Evolutionary conservation across 30 jellyfish, hydroid and myxozoan species (phyloP).

Genomic region (Cassiopea andromeda): DNA sequence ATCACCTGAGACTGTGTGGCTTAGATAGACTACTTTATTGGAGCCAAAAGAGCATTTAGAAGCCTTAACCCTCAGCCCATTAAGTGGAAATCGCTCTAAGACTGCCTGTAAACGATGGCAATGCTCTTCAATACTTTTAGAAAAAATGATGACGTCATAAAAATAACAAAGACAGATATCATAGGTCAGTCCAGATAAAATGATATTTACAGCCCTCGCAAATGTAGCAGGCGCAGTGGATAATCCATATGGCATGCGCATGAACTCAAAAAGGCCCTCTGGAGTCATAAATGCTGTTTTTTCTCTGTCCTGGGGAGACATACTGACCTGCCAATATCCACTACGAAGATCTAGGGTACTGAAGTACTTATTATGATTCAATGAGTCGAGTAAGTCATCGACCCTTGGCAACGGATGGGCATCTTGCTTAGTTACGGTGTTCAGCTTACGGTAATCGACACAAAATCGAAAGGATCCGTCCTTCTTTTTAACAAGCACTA

Average conservation of each 20-base stretch:
- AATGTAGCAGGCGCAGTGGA: conserved; percentile 59
- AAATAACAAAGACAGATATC: conserved; percentile 36
- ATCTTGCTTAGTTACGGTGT: conserved; percentile 46
- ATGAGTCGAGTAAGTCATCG: conserved; percentile 50
- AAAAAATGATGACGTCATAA: conserved; percentile 35
- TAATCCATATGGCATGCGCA: conserved; percentile 40
- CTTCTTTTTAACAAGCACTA: conserved; percentile 47
- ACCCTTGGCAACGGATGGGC: conserved; percentile 71
- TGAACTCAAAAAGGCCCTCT: conserved; percentile 26
- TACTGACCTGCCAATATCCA: conserved; percentile 67
- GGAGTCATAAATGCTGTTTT: conserved; percentile 54
- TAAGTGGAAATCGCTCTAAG: not conserved
- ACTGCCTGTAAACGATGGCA: not conserved
- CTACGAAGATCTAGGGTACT: conserved; percentile 63
- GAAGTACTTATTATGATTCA: conserved; percentile 28
- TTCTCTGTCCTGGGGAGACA: conserved; percentile 44
- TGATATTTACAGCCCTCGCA: conserved; percentile 31
- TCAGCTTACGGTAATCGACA: conserved; percentile 54
- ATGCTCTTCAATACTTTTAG: conserved; percentile 14
- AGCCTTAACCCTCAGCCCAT: conserved; percentile 26
- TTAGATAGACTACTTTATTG: conserved; percentile 19
- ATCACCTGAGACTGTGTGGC: conserved; percentile 31
- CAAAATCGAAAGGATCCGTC: conserved; percentile 57
- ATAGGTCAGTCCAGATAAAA: conserved; percentile 33
- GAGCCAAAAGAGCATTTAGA: conserved; percentile 36